These are phyloP conservation scores for Noctua comes DNA, from an alignment of 2,888 invertebrate species.

Conservation along the genomic window DNA sequence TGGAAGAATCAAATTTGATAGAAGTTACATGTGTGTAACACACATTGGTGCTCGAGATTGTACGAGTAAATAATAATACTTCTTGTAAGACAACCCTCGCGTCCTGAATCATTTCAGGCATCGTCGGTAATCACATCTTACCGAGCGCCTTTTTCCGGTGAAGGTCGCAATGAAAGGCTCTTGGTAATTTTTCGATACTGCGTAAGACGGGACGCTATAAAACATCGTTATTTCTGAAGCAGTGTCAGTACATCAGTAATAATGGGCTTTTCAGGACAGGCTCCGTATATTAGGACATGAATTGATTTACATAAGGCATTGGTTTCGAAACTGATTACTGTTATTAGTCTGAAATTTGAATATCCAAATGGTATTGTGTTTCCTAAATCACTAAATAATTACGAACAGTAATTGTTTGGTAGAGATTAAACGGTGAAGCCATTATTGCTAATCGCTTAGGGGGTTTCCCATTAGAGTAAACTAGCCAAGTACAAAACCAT, in stretches of 20 bases:
- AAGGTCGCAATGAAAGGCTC: background rate
- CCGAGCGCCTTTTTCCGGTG: slow-evolving; percentile 17
- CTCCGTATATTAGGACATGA: background rate
- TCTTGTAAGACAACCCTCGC: slow-evolving; percentile 2
- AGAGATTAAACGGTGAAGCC: slow-evolving; percentile 31
- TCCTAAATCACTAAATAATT: slow-evolving; percentile 34
- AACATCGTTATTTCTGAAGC: slow-evolving; percentile 18
- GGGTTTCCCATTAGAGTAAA: slow-evolving; percentile 3
- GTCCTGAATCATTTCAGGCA: background rate
- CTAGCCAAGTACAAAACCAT: slow-evolving; percentile 1
- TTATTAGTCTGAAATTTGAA: slow-evolving; percentile 18
- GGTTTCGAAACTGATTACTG: slow-evolving; percentile 4
- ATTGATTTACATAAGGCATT: slow-evolving; percentile 5
- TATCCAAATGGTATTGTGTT: slow-evolving; percentile 28
- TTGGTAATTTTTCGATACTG: slow-evolving; percentile 30
- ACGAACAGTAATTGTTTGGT: slow-evolving; percentile 32
- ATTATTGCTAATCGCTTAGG: slow-evolving; percentile 34
- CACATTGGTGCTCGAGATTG: background rate
- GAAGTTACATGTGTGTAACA: background rate
- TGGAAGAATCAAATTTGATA: background rate
- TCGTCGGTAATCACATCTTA: slow-evolving; percentile 31
- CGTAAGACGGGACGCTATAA: slow-evolving; percentile 1
- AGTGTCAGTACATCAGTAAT: background rate
- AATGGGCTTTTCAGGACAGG: background rate
- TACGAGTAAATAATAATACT: slow-evolving; percentile 6